Evolutionary conservation across 2,797 vertebrate species (phyloP).

Genomic region (Austrolebias charrua): DNA sequence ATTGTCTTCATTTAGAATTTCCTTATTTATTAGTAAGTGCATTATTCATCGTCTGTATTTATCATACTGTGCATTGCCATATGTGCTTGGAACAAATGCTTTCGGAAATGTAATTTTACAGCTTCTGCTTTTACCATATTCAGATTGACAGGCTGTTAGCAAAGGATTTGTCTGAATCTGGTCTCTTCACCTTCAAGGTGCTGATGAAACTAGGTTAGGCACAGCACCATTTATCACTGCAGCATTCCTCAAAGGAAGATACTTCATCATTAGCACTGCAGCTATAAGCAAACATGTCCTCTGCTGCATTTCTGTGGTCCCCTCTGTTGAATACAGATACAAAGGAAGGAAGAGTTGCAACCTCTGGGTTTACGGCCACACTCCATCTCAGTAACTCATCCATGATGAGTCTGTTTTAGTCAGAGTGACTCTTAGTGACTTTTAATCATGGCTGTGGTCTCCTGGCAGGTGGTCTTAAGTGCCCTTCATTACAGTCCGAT

Average conservation of each 20-base stretch:
- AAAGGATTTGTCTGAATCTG: conserved; percentile 61
- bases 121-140: conserved; percentile 46
- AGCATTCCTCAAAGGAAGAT: conserved; percentile 25
- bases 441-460: conserved; percentile 61
- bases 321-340: conserved; percentile 3
- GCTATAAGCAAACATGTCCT: conserved; percentile 36
- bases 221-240: conserved; percentile 32
- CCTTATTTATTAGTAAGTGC: conserved; percentile 39
- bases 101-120: conserved; percentile 58
- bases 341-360: background rate
- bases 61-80: conserved; percentile 51
- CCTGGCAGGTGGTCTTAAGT: conserved; percentile 64
- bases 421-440: conserved; percentile 46
- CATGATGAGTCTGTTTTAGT: conserved; percentile 37
- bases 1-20: conserved; percentile 50
- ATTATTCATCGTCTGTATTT: conserved; percentile 61
- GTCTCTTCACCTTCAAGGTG: conserved; percentile 55
- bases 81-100: conserved; percentile 53
- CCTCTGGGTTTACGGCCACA: conserved; percentile 14
- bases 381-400: conserved; percentile 20
- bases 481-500: conserved; percentile 62
- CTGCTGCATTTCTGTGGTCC: conserved; percentile 17
- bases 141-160: conserved; percentile 65
- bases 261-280: conserved; percentile 34
- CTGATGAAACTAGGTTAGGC: conserved; percentile 31